Evolutionary conservation across 2,888 invertebrate species (phyloP).

Genomic region (Netelia inedita): DNA sequence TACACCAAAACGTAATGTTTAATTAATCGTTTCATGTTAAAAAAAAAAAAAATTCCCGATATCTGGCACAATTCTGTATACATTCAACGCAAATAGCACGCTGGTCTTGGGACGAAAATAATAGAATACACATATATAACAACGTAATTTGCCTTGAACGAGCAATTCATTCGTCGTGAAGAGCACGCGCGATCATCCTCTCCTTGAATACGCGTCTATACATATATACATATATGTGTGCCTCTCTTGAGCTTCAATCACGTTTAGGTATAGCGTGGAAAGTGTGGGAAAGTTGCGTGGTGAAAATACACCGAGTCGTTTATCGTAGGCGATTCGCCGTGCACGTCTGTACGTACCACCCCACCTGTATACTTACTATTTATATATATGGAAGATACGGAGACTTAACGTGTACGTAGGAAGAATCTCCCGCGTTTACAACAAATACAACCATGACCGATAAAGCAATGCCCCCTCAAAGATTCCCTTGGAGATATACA

Average conservation of each 20-base stretch:
- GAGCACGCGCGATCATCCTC: slow-evolving; percentile 45
- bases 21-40: too few species aligned
- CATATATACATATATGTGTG: slow-evolving; percentile 23
- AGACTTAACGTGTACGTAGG: slow-evolving; percentile 49
- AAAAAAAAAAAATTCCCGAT: background rate
- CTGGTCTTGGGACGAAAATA: background rate
- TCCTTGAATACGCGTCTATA: background rate
- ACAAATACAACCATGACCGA: slow-evolving; percentile 66
- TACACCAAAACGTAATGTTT: too few species aligned
- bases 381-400: slow-evolving; percentile 11
- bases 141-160: slow-evolving; percentile 58
- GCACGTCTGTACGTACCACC: slow-evolving; percentile 39
- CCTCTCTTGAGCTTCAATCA: slow-evolving; percentile 59
- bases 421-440: slow-evolving; percentile 62
- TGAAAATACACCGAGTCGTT: slow-evolving; percentile 80
- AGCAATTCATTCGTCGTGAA: slow-evolving; percentile 55
- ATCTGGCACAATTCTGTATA: background rate
- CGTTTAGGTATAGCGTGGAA: slow-evolving; percentile 79
- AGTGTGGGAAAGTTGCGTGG: slow-evolving; percentile 84
- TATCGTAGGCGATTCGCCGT: slow-evolving; percentile 68
- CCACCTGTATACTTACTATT: slow-evolving; percentile 15
- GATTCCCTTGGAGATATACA: slow-evolving; percentile 51
- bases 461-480: slow-evolving; percentile 54
- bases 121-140: slow-evolving; percentile 46
- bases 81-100: background rate